phyloP scores from a whole-genome alignment of 2,888 invertebrate genomes.

The Dolichomitus sp. region DNA sequence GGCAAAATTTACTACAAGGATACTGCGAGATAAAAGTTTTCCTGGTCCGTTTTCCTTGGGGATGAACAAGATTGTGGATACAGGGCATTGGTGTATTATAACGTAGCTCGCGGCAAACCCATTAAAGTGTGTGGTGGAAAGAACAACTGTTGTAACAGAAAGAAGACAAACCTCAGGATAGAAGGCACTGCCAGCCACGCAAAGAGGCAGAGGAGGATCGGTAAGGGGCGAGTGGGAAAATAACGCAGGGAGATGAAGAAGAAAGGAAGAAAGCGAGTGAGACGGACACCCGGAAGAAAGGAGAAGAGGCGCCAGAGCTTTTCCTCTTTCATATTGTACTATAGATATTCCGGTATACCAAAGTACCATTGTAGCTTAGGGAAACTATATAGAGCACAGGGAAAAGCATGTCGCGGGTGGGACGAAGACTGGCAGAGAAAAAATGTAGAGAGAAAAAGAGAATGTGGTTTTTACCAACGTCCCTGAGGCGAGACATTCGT shows the following conservation, averaged over 20 bases:
- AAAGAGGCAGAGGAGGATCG: not conserved
- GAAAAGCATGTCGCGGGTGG: not conserved
- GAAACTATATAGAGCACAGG: conserved; percentile 11
- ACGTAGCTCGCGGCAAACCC: conserved; percentile 2
- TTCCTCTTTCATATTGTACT: conserved; percentile 1
- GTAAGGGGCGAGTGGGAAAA: not conserved
- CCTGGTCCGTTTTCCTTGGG: not conserved
- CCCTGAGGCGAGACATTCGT: conserved; percentile 37
- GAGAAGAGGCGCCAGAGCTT: conserved; percentile 1
- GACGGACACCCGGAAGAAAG: conserved; percentile 28
- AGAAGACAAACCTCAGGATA: conserved; percentile 5
- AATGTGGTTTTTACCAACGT: conserved; percentile 9
- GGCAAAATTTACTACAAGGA: not conserved
- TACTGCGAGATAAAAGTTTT: not conserved
- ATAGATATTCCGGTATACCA: not conserved
- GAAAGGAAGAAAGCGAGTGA: conserved; percentile 17
- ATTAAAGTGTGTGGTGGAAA: conserved; percentile 8
- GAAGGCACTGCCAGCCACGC: not conserved
- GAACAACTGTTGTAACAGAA: conserved; percentile 18
- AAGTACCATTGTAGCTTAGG: conserved; percentile 14
- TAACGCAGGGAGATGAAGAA: conserved; percentile 9
- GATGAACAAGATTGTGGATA: not conserved
- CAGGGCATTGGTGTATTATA: not conserved
- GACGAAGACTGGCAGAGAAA: not conserved
- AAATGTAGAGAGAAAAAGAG: not conserved